Base-by-base conservation (phyloP, 2,888 invertebrate genomes). In the Tetranychus truncatus region DNA sequence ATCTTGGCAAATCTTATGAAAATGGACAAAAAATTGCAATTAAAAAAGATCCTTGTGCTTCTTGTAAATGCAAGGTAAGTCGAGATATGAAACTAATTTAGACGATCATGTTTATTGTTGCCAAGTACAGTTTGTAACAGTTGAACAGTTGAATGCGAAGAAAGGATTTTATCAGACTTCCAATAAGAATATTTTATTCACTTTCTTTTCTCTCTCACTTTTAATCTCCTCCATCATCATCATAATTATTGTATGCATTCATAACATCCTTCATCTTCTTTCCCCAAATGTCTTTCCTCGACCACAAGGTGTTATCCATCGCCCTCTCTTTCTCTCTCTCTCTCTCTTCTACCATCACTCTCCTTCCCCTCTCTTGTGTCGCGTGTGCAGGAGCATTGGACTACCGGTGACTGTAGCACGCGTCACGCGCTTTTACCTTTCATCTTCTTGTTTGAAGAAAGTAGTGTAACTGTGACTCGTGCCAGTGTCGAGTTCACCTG, bases 61-160 rank as follows among this genome's bases (percentile, higher is more conserved):
- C 87, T 80, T 88, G 88, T 85, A 87, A 87, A 84, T 89, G 89
- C 85, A 88, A 88, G 87, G 89, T 88, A 86, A 86, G 86, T n/a
- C 11, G 34, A 72, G 15, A 46, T 6, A 46, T 21, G 9, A 72
- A 45, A 72, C 6, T 34, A 3, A 34, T 34, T 34, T 34, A 34
- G 34, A 34, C 5, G 34, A 34, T 34, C 34, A 34, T 34, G 34
- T 34, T 34, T 34, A 34, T 34, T 34, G 34, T 34, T 34, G 34
- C 34, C 34, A 34, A 34, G 34, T 34, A 34, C 3, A 34, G 34
- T 34, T 34, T 34, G 34, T 34, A 34, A 34, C 34, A 34, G 34
- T 21, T 21, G 21, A 21, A 21, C 21, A 21, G 21, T 34, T 34
- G 34, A 44, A n/a, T 18, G 11, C 4, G 20, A 9, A n/a, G 4